A percentile compares a stretch with the other conserved stretches of the same genome.
These are phyloP conservation scores for Arvicanthis niloticus DNA, from an alignment of 2,113 vertebrate genomes.

Conservation along the genomic window DNA sequence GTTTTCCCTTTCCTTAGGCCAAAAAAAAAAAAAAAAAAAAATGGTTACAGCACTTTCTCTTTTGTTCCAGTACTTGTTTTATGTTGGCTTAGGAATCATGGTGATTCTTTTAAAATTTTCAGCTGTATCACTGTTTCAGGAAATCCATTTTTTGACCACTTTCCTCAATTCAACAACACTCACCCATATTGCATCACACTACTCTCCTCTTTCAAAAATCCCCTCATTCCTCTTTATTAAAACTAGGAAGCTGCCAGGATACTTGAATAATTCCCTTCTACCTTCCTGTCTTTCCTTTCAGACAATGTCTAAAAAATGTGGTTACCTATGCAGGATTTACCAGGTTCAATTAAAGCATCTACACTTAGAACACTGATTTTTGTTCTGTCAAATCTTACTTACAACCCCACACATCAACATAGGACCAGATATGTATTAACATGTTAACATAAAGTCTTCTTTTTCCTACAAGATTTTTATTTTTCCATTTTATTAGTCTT, in stretches of 20 bases:
- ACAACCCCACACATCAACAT: not conserved
- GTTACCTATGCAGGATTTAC: not conserved
- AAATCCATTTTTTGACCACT: not conserved
- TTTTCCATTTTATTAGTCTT: not conserved
- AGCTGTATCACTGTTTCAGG: not conserved
- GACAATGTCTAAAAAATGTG: not conserved
- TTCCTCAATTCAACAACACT: not conserved
- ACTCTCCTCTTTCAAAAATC: not conserved
- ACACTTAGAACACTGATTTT: not conserved
- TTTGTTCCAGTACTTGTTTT: not conserved
- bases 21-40: too few species aligned
- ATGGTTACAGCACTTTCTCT: not conserved
- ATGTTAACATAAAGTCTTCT: not conserved
- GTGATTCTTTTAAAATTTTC: not conserved
- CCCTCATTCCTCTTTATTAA: not conserved
- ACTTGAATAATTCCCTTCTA: not conserved
- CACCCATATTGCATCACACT: not conserved
- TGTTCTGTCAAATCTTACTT: not conserved
- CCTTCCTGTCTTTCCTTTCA: not conserved
- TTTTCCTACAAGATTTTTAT: not conserved
- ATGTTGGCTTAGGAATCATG: not conserved
- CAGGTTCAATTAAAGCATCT: not conserved
- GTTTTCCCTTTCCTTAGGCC: not conserved
- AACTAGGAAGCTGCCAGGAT: not conserved
- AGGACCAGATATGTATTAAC: not conserved